Evolutionary conservation across 2,113 vertebrate genomes (phyloP).

Genomic region (Myrmecophaga tridactyla): DNA sequence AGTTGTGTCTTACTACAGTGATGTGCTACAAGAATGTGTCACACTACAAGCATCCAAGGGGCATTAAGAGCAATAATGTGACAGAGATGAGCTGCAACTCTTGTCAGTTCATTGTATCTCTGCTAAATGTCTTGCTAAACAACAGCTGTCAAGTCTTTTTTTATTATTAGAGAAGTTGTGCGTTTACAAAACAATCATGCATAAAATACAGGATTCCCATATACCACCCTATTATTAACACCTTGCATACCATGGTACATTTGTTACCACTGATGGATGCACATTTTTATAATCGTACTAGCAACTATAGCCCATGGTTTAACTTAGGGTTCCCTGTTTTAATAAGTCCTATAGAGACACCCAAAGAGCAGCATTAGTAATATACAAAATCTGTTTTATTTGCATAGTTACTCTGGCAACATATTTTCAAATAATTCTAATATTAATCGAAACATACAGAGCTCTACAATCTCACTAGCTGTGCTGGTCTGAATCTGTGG

Average conservation of each 20-base stretch:
- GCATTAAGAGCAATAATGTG: background rate
- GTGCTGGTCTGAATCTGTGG: too few species aligned
- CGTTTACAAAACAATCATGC: too few species aligned
- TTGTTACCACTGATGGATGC: too few species aligned
- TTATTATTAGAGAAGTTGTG: too few species aligned
- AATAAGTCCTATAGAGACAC: background rate
- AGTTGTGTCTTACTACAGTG: background rate
- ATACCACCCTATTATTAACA: too few species aligned
- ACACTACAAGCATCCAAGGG: background rate
- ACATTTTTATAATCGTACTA: too few species aligned
- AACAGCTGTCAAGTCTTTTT: background rate
- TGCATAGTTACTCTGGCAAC: background rate
- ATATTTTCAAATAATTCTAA: background rate
- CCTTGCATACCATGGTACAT: too few species aligned
- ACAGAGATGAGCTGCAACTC: background rate
- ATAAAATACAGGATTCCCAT: too few species aligned
- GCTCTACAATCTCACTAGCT: background rate
- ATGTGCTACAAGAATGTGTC: too few species aligned
- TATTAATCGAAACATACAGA: background rate
- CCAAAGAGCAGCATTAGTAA: background rate
- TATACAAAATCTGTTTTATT: background rate
- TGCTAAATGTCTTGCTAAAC: background rate
- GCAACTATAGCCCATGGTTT: too few species aligned
- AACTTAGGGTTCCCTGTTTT: background rate
- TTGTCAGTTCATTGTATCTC: fast-evolving